Base-by-base conservation (phyloP, 2,113 vertebrate genomes). In the Micromys minutus region DNA sequence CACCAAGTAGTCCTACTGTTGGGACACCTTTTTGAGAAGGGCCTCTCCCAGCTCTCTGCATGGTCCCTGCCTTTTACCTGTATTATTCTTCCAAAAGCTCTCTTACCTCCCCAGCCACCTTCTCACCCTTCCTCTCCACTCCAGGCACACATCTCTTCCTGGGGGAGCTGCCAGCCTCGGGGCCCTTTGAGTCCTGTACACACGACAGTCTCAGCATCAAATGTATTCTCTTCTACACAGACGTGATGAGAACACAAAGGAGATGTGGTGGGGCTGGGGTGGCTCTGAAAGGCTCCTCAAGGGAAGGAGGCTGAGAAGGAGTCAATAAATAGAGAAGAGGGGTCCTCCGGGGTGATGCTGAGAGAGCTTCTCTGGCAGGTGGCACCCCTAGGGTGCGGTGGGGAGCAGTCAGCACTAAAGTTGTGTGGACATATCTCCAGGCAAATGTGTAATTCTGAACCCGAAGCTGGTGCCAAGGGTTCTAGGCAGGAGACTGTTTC, bases 311-410 rank as follows among this genome's bases (percentile, higher is more conserved):
- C 39, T 47, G n/a, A 45, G 50, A n/a, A 90, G 47, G 36, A 71
- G 29, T n/a, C 17, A 31, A 45, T 3, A 7, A 19, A 59, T 67
- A 47, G 75, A 36, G 75, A 52, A 85, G 34, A 16, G 17, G 6
- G 59, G 47, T 36, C 42, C 34, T 19, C 1, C 6, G 55, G 39
- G 34, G n/a, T 11, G 7, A 39, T 3, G 42, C 67, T 71, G 75
- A 69, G 36, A 3, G 59, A 61, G 39, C 22, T 7, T 8, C 87
- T 47, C 74, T 22, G 87, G 79, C 17, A 39, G 31, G 34, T n/a
- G 52, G 36, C 31, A 7, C 42, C 47, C 36, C 36, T 0, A 6
- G 71, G 12, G 52, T 22, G 0, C 0, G 21, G 45, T 0, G 0
- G 16, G 74, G 42, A 15, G 45, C 7, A 5, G 36, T 21, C 0